Evolutionary conservation across 2,113 vertebrate genomes (phyloP).

Genomic region (Bufo gargarizans): DNA sequence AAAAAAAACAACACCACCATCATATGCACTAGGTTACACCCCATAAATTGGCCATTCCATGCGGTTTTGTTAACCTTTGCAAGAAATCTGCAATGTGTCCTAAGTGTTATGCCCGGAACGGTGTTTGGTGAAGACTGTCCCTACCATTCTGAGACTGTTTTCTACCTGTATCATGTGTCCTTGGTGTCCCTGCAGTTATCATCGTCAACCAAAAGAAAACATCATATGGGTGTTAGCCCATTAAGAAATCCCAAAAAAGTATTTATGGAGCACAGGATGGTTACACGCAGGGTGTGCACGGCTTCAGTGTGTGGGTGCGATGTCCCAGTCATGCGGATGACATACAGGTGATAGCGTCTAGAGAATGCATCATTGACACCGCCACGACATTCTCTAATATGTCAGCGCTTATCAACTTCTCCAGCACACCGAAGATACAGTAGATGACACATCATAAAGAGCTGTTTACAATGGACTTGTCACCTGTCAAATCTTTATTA

Average conservation of each 20-base stretch:
- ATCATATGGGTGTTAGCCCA: background rate
- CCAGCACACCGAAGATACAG: background rate
- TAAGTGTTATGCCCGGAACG: no score
- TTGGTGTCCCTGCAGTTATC: background rate
- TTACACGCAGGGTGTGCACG: slow-evolving; percentile 18
- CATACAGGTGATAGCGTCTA: slow-evolving; percentile 13
- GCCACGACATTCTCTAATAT: background rate
- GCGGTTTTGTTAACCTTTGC: no score
- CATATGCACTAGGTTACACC: no score
- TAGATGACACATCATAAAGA: background rate
- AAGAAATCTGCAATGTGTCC: no score
- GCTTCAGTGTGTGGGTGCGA: slow-evolving; percentile 25
- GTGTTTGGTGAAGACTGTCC: background rate
- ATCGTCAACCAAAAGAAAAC: slow-evolving; percentile 26
- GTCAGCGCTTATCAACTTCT: background rate
- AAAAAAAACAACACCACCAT: no score
- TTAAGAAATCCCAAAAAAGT: background rate
- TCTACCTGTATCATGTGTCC: background rate
- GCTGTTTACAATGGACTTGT: background rate
- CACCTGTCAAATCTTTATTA: no score
- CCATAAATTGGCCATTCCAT: no score
- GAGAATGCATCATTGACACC: slow-evolving; percentile 29
- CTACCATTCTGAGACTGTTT: background rate
- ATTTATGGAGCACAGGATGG: slow-evolving; percentile 22
- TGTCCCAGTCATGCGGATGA: background rate